phyloP scores from a whole-genome alignment of 2,113 vertebrate species.

The Pampusana beccarii region DNA sequence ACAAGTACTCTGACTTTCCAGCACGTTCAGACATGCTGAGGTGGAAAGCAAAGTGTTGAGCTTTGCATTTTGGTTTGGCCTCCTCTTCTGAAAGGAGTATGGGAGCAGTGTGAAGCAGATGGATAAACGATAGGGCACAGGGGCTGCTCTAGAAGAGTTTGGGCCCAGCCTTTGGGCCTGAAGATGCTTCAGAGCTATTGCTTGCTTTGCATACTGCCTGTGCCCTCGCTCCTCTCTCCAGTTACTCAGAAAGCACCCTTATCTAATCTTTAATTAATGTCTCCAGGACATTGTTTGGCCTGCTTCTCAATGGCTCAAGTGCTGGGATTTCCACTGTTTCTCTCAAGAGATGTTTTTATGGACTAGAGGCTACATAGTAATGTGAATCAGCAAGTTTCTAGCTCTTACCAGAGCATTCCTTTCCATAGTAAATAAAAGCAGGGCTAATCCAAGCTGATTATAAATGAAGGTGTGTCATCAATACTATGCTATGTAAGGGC shows the following conservation, averaged over 20 bases:
- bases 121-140: neutral
- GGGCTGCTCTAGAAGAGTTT: neutral
- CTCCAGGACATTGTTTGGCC: neutral
- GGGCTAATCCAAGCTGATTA: neutral
- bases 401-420: neutral
- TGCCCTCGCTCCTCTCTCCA: neutral
- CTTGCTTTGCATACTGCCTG: neutral
- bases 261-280: neutral
- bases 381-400: neutral
- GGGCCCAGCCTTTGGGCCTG: neutral
- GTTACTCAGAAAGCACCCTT: neutral
- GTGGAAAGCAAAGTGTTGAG: neutral
- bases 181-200: neutral
- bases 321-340: neutral
- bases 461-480: neutral
- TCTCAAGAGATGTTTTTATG: neutral
- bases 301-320: neutral
- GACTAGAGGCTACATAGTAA: neutral
- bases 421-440: neutral
- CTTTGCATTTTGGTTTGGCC: neutral
- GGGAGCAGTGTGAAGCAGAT: neutral
- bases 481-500: neutral
- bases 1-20: neutral
- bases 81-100: neutral
- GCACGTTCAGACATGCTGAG: neutral